Evolutionary conservation across 2,888 invertebrate genomes (phyloP).

Genomic region (Rhorus exstirpatorius): DNA sequence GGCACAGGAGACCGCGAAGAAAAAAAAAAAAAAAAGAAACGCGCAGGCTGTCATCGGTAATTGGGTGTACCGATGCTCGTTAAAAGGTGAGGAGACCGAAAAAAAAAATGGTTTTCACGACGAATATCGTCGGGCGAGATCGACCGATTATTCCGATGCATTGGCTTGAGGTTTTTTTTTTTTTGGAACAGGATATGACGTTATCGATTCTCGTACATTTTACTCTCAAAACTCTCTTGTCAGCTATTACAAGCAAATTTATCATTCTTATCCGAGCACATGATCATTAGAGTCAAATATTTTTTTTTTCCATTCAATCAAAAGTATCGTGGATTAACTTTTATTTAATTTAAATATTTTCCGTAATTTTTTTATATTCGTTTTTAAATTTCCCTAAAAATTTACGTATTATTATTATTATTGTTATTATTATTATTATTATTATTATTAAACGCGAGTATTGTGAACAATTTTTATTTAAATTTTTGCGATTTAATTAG

Average conservation of each 20-base stretch:
- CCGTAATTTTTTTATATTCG: neutral
- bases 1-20: neutral
- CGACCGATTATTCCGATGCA: conserved; percentile 13
- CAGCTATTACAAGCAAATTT: conserved; percentile 37
- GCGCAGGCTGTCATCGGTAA: conserved; percentile 12
- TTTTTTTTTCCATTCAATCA: neutral
- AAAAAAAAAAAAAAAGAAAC: neutral
- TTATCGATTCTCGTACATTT: conserved; percentile 8
- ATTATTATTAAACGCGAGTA: no score
- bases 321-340: neutral
- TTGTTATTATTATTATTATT: no score
- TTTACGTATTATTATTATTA: no score
- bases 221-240: conserved; percentile 8
- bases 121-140: neutral
- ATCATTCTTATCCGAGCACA: conserved; percentile 18
- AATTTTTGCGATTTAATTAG: neutral
- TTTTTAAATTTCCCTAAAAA: no score
- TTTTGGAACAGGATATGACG: conserved; percentile 4
- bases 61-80: conserved; percentile 17
- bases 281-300: neutral
- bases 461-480: no score
- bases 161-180: conserved; percentile 8
- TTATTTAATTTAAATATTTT: neutral
- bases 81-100: conserved; percentile 14
- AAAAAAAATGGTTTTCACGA: neutral